Conservation (phyloP, 2,888 invertebrate genomes). For the Hofmannophila pseudospretella region DNA sequence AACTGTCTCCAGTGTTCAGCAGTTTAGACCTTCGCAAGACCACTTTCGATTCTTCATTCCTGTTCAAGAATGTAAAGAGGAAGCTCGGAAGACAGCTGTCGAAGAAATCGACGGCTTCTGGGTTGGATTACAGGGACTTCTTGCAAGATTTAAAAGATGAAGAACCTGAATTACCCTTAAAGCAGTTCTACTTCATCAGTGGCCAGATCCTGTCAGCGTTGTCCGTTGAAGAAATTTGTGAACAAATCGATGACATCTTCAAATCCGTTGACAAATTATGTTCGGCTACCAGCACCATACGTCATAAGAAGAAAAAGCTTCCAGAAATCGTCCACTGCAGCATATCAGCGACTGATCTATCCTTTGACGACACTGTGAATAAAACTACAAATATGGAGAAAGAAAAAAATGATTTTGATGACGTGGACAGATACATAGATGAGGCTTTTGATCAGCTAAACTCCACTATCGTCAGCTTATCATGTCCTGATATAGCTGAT, state of each 20-base stretch:
- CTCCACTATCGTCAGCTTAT: constrained; percentile 34
- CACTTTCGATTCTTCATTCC: constrained; percentile 60
- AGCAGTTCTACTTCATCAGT: constrained; percentile 46
- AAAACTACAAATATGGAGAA: constrained; percentile 14
- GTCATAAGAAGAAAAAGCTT: constrained; percentile 34
- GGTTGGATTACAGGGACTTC: constrained; percentile 52
- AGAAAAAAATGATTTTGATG: constrained; percentile 36
- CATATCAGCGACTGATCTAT: constrained; percentile 47
- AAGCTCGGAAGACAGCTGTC: constrained; percentile 44
- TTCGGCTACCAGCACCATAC: constrained; percentile 41
- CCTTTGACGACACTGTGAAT: constrained; percentile 53
- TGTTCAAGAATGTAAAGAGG: constrained; percentile 47
- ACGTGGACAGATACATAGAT: constrained; percentile 55
- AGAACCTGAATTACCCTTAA: constrained; percentile 26
- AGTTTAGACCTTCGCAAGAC: constrained; percentile 47
- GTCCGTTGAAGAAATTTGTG: constrained; percentile 59
- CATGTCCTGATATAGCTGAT: constrained; percentile 24
- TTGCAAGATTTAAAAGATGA: constrained; percentile 39
- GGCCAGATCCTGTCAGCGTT: constrained; percentile 55
- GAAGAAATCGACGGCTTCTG: constrained; percentile 30
- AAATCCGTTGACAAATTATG: constrained; percentile 59
- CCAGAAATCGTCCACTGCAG: constrained; percentile 57
- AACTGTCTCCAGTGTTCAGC: constrained; percentile 43
- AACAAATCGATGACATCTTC: constrained; percentile 58
- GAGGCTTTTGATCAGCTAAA: constrained; percentile 56